These are phyloP conservation scores for Microctenopoma steveboyesi DNA, from an alignment of 2,797 vertebrate species.

Conservation along the genomic window DNA sequence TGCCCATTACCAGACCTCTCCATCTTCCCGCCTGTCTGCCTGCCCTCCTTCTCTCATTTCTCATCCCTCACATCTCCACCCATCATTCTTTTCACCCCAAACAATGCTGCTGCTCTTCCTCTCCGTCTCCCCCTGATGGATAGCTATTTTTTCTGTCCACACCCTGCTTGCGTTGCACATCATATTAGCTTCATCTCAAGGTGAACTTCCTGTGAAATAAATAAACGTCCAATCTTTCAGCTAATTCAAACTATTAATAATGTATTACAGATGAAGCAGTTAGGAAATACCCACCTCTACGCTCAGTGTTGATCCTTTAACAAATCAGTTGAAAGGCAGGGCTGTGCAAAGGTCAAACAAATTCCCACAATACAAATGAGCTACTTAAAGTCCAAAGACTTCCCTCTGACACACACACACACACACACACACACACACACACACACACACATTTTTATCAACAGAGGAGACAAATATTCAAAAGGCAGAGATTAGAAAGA, in stretches of 20 bases:
- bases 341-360: slow-evolving; percentile 54
- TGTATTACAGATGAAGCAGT: slow-evolving; percentile 36
- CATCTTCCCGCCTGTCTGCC: slow-evolving; percentile 64
- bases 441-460: slow-evolving; percentile 37
- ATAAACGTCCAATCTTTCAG: slow-evolving; percentile 43
- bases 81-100: slow-evolving; percentile 66
- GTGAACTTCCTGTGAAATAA: slow-evolving; percentile 49
- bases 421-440: neutral
- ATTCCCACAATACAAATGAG: slow-evolving; percentile 39
- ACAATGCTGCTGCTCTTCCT: slow-evolving; percentile 49
- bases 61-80: slow-evolving; percentile 61
- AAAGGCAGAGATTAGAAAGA: slow-evolving; percentile 18
- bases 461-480: slow-evolving; percentile 29
- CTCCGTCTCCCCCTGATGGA: slow-evolving; percentile 47
- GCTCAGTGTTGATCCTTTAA: slow-evolving; percentile 37
- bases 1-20: slow-evolving; percentile 64
- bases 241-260: slow-evolving; percentile 50
- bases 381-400: slow-evolving; percentile 10
- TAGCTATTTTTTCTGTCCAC: slow-evolving; percentile 22
- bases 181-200: slow-evolving; percentile 52
- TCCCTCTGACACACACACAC: neutral
- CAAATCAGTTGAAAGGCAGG: slow-evolving; percentile 21
- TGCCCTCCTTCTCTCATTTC: slow-evolving; percentile 56
- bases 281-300: slow-evolving; percentile 20
- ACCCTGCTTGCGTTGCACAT: slow-evolving; percentile 8